Base-by-base conservation (phyloP, 2,797 vertebrate genomes). In the Poeciliopsis turneri region DNA sequence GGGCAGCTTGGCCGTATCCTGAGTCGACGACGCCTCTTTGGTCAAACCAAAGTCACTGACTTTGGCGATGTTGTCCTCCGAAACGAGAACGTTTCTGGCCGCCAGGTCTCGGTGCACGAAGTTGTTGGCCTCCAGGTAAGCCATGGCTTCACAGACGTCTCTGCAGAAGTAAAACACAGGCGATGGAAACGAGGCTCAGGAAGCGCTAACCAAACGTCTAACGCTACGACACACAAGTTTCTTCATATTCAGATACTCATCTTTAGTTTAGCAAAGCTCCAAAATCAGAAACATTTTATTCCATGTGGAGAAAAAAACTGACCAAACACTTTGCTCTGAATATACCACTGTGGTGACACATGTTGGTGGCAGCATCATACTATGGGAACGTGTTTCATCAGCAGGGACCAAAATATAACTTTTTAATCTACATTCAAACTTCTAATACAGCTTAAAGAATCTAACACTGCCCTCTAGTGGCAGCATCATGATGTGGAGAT, bases 41-140 rank as follows among this genome's bases (percentile, higher is more conserved):
- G 98, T 99, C 89, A 99, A 95, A 72, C 98, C 98, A 0, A 99
- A 99, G 92, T 99, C 98, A 16, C 98, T 99, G 94, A 99, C 98
- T 93, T 99, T 99, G 25, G 98, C 98, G 0, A 97, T 95, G 81
- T 97, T 98, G 93, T 99, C 98, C 4, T 99, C 98, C 0, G 98
- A 99, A 75, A 99, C 98, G 16, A 99, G 95, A 72, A 99, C 98
- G 0, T 99, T 99, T 53, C 98, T 96, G 0, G 98, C 98, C 0
- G 98, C 98, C 89, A 99, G 93, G 91, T 99, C 98, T 90, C 98
- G 95, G 86, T 99, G 98, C 72, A 99, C 97, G 0, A 99, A 99
- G 89, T 98, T 98, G 91, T 97, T 98, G 84, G 92, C 89, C 90
- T 99, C 98, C 84, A 99, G 95, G 90, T 99, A 99, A 0, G 95